Percentiles rank a stretch among this genome's conserved stretches.
These are phyloP conservation scores for Xanthia togata DNA, from an alignment of 2,888 invertebrate genomes.

Conservation along the genomic window DNA sequence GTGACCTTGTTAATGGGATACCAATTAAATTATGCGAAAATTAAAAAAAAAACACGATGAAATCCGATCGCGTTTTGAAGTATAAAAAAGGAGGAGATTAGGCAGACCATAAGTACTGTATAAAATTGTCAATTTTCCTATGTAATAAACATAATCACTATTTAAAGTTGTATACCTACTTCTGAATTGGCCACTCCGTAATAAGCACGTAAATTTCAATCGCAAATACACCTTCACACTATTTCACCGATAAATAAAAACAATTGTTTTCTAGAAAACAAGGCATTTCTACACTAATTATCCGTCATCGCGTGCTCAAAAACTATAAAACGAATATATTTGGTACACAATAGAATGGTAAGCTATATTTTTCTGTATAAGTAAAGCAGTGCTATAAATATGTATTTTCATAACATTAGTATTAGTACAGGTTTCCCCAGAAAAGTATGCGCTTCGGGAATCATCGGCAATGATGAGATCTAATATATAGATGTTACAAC, in stretches of 20 bases:
- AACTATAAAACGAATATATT: conserved; percentile 51
- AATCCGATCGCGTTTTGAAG: no score
- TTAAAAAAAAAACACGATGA: no score
- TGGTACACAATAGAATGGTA: conserved; percentile 29
- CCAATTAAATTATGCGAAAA: background rate
- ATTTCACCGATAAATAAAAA: background rate
- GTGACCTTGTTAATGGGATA: no score
- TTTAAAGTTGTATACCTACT: background rate
- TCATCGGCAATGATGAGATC: background rate
- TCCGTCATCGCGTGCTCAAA: conserved; percentile 40
- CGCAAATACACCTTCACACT: conserved; percentile 14
- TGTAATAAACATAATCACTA: background rate
- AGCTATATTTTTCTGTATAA: conserved; percentile 38
- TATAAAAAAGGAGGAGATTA: no score
- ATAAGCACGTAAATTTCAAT: conserved; percentile 10
- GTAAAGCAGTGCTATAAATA: conserved; percentile 23
- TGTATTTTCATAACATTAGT: conserved; percentile 13
- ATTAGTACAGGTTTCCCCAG: background rate
- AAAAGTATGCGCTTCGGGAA: background rate
- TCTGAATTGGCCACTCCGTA: background rate
- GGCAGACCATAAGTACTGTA: background rate
- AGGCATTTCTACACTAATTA: conserved; percentile 37
- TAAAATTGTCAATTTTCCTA: background rate
- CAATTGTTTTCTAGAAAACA: conserved; percentile 36
- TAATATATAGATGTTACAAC: background rate